Conservation (phyloP, 2,113 vertebrate genomes). For the Platichthys stellatus region DNA sequence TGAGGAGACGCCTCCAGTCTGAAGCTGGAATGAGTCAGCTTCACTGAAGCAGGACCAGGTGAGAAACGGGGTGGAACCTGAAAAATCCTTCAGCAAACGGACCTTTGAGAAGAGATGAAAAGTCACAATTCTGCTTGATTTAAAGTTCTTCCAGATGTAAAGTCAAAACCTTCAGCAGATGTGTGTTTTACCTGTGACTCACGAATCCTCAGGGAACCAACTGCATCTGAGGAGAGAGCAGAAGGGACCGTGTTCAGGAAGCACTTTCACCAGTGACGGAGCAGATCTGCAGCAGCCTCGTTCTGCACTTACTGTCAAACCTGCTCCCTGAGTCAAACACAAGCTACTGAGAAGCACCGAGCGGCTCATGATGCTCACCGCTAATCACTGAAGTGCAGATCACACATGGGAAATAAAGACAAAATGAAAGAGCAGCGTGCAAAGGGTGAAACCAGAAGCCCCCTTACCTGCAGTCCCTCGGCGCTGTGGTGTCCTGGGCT, state of each 20-base stretch:
- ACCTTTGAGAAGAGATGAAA: too few relatives aligned
- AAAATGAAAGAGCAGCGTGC: background rate
- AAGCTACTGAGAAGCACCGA: background rate
- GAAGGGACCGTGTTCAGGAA: background rate
- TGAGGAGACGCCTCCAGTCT: constrained; percentile 68
- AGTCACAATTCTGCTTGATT: too few relatives aligned
- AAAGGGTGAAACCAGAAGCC: constrained; percentile 4
- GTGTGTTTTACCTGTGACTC: constrained; percentile 33
- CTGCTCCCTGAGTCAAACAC: constrained; percentile 8
- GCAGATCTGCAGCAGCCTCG: background rate
- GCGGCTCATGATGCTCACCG: background rate
- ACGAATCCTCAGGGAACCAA: constrained; percentile 27
- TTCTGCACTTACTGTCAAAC: constrained; percentile 3
- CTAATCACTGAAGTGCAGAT: background rate
- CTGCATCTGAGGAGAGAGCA: constrained; percentile 26
- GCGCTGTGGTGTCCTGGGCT: constrained; percentile 44
- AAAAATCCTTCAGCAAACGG: too few relatives aligned
- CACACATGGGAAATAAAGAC: background rate
- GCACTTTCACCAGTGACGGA: background rate
- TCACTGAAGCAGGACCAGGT: constrained; percentile 27
- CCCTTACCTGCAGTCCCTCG: constrained; percentile 70
- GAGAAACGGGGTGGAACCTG: background rate
- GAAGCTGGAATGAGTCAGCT: constrained; percentile 54
- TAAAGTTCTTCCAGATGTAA: background rate
- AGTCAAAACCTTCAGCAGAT: background rate